Percentiles rank a stretch among this genome's conserved stretches.
These are phyloP conservation scores for Corydoras maculifer DNA, from an alignment of 2,113 vertebrate species.

Conservation along the genomic window DNA sequence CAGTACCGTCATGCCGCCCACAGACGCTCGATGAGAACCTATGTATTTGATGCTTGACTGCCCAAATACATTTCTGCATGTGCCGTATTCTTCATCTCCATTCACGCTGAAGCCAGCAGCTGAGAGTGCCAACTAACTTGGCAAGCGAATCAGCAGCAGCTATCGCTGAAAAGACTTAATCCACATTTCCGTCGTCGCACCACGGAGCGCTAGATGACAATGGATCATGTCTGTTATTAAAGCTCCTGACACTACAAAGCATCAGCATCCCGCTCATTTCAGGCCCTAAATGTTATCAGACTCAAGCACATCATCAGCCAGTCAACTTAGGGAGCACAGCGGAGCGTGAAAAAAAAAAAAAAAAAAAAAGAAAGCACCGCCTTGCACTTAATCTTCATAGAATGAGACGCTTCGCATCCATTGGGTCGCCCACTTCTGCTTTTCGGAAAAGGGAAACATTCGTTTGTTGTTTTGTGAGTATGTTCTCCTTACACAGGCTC, in stretches of 20 bases:
- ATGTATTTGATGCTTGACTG: neutral
- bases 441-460: conserved; percentile 3
- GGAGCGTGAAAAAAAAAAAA: neutral
- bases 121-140: neutral
- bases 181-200: neutral
- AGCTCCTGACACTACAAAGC: conserved; percentile 11
- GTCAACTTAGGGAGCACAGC: neutral
- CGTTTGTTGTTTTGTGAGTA: neutral
- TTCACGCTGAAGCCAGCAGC: too few relatives aligned
- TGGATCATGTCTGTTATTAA: conserved; percentile 7
- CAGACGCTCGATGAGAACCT: too few relatives aligned
- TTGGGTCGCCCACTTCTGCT: conserved; percentile 4
- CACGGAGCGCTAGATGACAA: neutral
- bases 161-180: neutral
- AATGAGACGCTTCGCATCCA: conserved; percentile 19
- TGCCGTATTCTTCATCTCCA: neutral
- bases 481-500: neutral
- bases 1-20: too few relatives aligned
- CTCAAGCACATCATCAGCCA: conserved; percentile 1
- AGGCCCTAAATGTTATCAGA: conserved; percentile 18
- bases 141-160: neutral
- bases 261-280: conserved; percentile 2
- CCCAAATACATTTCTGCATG: neutral
- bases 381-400: conserved; percentile 4
- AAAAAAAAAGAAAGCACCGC: neutral